Conservation (phyloP, 2,113 vertebrate genomes). For the Sinocyclocheilus maitianheensis region DNA sequence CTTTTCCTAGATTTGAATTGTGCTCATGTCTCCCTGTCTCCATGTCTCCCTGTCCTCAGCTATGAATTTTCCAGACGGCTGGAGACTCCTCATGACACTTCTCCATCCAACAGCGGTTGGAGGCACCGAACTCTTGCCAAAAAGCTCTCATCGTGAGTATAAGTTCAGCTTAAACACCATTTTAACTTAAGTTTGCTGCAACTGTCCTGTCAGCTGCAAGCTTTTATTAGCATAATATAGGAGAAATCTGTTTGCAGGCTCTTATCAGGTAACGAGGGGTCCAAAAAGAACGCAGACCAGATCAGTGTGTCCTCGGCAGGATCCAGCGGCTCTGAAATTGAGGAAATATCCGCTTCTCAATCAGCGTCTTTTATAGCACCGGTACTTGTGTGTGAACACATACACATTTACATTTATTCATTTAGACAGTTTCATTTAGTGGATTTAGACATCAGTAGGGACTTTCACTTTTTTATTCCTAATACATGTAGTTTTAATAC, state of each 20-base stretch:
- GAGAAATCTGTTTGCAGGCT: conserved; percentile 61
- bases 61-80: conserved; percentile 82
- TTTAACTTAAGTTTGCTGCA: not conserved
- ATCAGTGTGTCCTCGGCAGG: conserved; percentile 76
- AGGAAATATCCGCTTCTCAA: conserved; percentile 68
- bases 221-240: not conserved
- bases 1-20: not conserved
- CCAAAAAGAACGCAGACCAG: conserved; percentile 71
- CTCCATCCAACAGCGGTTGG: conserved; percentile 79
- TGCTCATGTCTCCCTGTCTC: not conserved
- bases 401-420: not conserved
- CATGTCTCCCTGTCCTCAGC: conserved; percentile 65
- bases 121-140: conserved; percentile 76
- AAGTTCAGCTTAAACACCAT: not conserved
- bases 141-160: conserved; percentile 82
- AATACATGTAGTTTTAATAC: not conserved
- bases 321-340: conserved; percentile 76
- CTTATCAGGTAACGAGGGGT: conserved; percentile 63
- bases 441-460: not conserved
- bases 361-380: conserved; percentile 57
- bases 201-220: not conserved
- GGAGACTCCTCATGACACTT: conserved; percentile 83
- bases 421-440: not conserved
- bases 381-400: conserved; percentile 26
- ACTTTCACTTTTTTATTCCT: not conserved